phyloP scores from a whole-genome alignment of 1,140 invertebrate genomes.

The Adelges cooleyi region DNA sequence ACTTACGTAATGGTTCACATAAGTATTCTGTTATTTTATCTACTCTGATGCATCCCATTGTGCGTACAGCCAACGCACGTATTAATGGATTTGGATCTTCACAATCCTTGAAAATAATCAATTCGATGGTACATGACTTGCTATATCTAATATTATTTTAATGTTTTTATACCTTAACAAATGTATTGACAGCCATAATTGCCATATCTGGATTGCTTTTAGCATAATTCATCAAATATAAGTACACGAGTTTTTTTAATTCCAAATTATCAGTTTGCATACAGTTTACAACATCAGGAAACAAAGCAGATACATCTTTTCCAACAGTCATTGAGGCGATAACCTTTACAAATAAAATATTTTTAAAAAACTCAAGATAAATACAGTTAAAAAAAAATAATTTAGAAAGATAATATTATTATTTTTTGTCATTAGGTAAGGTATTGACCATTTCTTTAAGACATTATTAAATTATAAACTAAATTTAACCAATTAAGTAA shows the following conservation, averaged over 20 bases:
- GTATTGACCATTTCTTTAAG: too few relatives aligned
- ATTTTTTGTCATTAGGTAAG: too few relatives aligned
- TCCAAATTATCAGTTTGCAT: slow-evolving; percentile 99
- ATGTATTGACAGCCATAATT: slow-evolving; percentile 99
- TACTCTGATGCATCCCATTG: slow-evolving; percentile 99
- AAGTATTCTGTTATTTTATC: slow-evolving; percentile 99
- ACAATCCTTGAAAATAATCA: slow-evolving; percentile 64
- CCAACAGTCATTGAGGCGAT: slow-evolving; percentile 99
- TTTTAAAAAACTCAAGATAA: slow-evolving; percentile 6
- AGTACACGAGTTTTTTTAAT: slow-evolving; percentile 96
- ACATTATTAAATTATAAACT: too few relatives aligned
- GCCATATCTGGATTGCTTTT: slow-evolving; percentile 99
- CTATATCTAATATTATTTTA: too few relatives aligned
- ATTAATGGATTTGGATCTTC: slow-evolving; percentile 99
- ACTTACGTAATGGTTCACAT: slow-evolving; percentile 96
- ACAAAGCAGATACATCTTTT: slow-evolving; percentile 87
- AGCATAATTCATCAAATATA: slow-evolving; percentile 99
- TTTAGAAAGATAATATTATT: too few relatives aligned
- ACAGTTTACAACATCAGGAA: slow-evolving; percentile 99
- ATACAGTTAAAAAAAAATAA: too few relatives aligned
- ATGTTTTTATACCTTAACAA: slow-evolving; percentile 99
- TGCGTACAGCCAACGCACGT: slow-evolving; percentile 92
- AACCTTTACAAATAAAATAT: slow-evolving; percentile 49
- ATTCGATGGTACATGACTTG: too few relatives aligned
- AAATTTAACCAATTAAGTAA: too few relatives aligned